Base-by-base conservation (phyloP, 2,888 invertebrate species). In the Limnephilus rhombicus region DNA sequence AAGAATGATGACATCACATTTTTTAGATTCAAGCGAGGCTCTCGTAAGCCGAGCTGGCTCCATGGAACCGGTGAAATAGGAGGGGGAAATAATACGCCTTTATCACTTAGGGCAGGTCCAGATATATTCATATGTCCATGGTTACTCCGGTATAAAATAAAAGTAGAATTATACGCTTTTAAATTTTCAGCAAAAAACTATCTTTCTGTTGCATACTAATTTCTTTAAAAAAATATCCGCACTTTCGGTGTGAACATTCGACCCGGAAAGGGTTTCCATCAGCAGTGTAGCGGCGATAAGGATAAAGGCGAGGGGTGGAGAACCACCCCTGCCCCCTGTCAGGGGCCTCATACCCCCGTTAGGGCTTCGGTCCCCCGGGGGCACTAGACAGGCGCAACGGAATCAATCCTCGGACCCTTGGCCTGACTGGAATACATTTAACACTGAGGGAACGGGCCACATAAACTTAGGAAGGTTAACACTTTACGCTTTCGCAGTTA, bases 361-460 rank as follows among this genome's bases (percentile, higher is more conserved):
- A 68, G 24, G 34, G n/a, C 85, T 85, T 11, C 37, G 49, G 49
- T 24, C 45, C 86, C 86, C 49, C n/a, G 86, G 86, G 86, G 86
- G 4, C 45, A 13, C n/a, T 45, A 41, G 37, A 49, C 49, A n/a
- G 86, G 86, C 49, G 86, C 49, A 45, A 49, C 45, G 45, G 86
- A 86, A 45, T 45, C 86, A 45, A 86, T 86, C 45, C 86, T 41
- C 86, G 29, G 49, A 45, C 86, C 86, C 49, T 45, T 86, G 83
- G 37, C 49, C 45, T 45, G 86, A 86, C 86, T 49, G 49, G 86
- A 86, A 86, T 86, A 86, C 29, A 86, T 45, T 86, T 86, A 86
- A 86, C 45, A 37, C 86, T 29, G 29, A n/a, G 12, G 86, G 45
- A 45, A n/a, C 49, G 41, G 86, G 29, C 24, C 68, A 68, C 24